phyloP scores from a whole-genome alignment of 2,113 vertebrate species.

The Misgurnus anguillicaudatus region DNA sequence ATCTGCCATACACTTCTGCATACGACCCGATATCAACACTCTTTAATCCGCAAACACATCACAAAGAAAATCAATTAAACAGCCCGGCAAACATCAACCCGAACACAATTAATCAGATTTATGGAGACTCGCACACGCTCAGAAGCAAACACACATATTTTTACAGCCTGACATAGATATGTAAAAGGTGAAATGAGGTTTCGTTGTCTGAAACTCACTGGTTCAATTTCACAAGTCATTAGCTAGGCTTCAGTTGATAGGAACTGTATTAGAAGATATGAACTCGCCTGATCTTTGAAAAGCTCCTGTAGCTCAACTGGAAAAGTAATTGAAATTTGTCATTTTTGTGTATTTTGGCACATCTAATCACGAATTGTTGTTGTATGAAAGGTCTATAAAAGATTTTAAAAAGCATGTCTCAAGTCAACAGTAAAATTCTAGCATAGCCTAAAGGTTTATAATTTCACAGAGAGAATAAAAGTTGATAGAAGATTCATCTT shows the following conservation, averaged over 20 bases:
- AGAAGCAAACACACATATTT: conserved; percentile 14
- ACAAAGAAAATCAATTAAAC: conserved; percentile 43
- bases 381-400: too few relatives aligned
- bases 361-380: too few relatives aligned
- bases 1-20: conserved; percentile 21
- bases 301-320: neutral
- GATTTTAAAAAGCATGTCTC: too few relatives aligned
- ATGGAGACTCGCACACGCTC: conserved; percentile 1
- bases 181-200: conserved; percentile 7
- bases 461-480: too few relatives aligned
- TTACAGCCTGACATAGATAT: conserved; percentile 2
- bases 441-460: too few relatives aligned
- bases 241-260: neutral
- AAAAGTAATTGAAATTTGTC: neutral
- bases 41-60: conserved; percentile 32
- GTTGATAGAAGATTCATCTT: too few relatives aligned
- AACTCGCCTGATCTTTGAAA: neutral
- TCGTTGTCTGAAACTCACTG: neutral
- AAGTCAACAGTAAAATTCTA: too few relatives aligned
- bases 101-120: conserved; percentile 44
- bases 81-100: conserved; percentile 34
- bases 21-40: neutral
- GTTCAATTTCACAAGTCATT: conserved; percentile 18
- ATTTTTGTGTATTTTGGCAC: too few relatives aligned
- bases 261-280: neutral